Evolutionary conservation across 2,888 invertebrate genomes (phyloP).

Genomic region (Pharmacophagus antenor): DNA sequence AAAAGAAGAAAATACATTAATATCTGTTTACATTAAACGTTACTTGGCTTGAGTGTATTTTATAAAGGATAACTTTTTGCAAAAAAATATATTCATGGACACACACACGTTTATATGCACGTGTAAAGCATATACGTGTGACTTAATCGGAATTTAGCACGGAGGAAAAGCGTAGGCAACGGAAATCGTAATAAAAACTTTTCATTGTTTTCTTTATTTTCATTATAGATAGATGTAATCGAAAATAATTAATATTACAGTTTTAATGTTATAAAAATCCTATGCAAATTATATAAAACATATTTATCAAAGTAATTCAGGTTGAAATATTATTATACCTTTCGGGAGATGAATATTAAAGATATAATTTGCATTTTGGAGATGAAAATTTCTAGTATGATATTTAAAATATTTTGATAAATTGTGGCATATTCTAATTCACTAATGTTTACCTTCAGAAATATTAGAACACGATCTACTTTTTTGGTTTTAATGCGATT

Average conservation of each 20-base stretch:
- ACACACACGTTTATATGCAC: too few relatives aligned
- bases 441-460: neutral
- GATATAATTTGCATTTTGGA: conserved; percentile 1
- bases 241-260: neutral
- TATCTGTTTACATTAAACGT: too few relatives aligned
- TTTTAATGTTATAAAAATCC: neutral
- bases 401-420: neutral
- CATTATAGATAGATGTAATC: neutral
- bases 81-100: too few relatives aligned
- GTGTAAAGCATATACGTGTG: too few relatives aligned
- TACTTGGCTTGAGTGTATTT: too few relatives aligned
- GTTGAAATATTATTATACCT: conserved; percentile 2
- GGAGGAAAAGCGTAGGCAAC: too few relatives aligned
- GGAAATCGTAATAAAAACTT: neutral
- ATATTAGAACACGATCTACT: neutral
- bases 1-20: too few relatives aligned
- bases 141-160: too few relatives aligned
- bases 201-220: neutral
- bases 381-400: neutral
- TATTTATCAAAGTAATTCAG: neutral
- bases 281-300: neutral
- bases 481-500: too few relatives aligned
- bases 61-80: too few relatives aligned
- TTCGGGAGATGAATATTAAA: conserved; percentile 1
- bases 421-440: neutral